These are phyloP conservation scores for Ellobium chinense DNA, from an alignment of 2,888 invertebrate genomes.

Conservation along the genomic window DNA sequence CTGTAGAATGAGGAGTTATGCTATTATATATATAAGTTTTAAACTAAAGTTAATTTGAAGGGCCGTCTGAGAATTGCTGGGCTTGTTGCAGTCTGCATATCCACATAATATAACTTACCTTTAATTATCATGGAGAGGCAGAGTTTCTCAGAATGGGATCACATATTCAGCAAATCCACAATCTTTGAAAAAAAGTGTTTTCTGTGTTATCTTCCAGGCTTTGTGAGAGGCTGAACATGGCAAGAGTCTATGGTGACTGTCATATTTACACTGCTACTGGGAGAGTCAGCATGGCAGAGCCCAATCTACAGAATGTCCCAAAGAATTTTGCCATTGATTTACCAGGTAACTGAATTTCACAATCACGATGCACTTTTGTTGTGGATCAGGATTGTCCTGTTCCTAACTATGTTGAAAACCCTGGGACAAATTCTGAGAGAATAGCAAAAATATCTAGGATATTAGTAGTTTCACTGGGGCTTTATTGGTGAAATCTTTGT, in stretches of 20 bases:
- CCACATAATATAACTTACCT: too few species aligned
- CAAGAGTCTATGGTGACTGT: conserved; percentile 71
- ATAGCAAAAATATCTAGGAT: too few species aligned
- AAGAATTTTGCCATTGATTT: conserved; percentile 87
- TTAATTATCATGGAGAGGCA: too few species aligned
- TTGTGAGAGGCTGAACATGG: conserved; percentile 64
- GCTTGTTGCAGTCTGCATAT: too few species aligned
- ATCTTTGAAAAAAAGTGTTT: neutral
- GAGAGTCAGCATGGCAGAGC: conserved; percentile 93
- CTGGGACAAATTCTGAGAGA: neutral
- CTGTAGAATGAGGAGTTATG: too few species aligned
- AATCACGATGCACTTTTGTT: too few species aligned
- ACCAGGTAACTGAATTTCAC: conserved; percentile 60
- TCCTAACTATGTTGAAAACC: neutral
- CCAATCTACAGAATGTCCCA: conserved; percentile 94
- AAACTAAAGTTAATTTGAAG: too few species aligned
- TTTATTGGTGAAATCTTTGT: too few species aligned
- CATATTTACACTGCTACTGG: conserved; percentile 82
- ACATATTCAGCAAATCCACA: neutral
- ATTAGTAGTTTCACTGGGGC: too few species aligned
- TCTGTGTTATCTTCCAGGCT: neutral
- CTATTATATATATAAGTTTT: too few species aligned
- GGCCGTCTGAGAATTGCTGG: too few species aligned
- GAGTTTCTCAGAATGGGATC: too few species aligned
- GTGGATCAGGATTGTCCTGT: neutral